These are phyloP conservation scores for Lagenorhynchus albirostris DNA, from an alignment of 2,113 vertebrate genomes.

Conservation along the genomic window DNA sequence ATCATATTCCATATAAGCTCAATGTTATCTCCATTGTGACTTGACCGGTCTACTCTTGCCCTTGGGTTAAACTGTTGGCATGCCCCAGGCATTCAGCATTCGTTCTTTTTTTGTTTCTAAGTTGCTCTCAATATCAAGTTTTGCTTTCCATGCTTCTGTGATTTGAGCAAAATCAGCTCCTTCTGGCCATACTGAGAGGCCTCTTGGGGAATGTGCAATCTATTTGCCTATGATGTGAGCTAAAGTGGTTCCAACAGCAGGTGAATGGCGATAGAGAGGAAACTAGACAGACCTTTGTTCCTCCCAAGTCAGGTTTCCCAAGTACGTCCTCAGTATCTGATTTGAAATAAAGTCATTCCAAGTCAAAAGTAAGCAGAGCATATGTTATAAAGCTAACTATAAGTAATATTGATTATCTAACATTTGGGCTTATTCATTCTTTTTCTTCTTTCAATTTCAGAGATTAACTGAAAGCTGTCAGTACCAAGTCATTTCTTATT, in stretches of 20 bases:
- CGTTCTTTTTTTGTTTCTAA: not conserved
- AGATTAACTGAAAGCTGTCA: slow-evolving; percentile 52
- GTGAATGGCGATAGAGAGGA: not conserved
- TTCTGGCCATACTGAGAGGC: not conserved
- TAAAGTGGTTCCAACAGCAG: not conserved
- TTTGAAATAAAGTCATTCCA: not conserved
- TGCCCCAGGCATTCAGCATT: not conserved
- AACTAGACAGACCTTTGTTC: not conserved
- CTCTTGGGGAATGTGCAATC: not conserved
- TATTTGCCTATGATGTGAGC: not conserved
- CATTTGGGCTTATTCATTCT: not conserved
- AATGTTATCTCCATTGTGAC: not conserved
- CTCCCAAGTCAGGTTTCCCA: not conserved
- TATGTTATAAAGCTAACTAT: not conserved
- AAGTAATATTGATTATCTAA: slow-evolving; percentile 39
- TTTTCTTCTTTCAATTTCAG: slow-evolving; percentile 21
- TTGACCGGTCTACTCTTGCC: not conserved
- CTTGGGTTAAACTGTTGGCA: not conserved
- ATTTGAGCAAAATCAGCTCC: not conserved
- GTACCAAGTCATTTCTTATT: slow-evolving; percentile 42
- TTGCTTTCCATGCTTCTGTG: not conserved
- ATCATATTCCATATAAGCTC: not conserved
- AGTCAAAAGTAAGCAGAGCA: not conserved
- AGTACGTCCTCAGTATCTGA: not conserved
- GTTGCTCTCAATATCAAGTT: not conserved